A percentile compares a stretch with the other conserved stretches of the same genome.
Conservation (phyloP, 2,888 invertebrate genomes). For the Sinelater perroti region DNA sequence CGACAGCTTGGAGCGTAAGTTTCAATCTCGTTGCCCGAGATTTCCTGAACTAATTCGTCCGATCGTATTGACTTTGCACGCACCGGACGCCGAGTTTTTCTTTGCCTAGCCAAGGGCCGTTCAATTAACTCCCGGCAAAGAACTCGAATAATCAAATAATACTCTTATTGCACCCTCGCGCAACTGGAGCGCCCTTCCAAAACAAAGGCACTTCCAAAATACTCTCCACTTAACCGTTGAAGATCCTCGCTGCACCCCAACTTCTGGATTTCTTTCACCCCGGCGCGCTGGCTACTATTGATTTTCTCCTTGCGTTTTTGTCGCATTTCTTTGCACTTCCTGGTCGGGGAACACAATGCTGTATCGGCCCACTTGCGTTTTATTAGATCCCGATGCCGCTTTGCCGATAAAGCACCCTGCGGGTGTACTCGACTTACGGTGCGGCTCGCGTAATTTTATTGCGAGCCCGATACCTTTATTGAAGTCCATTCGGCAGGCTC, state of each 20-base stretch:
- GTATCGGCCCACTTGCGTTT: slow-evolving; percentile 22
- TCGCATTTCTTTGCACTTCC: slow-evolving; percentile 26
- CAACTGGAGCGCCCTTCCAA: slow-evolving; percentile 8
- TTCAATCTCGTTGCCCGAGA: slow-evolving; percentile 28
- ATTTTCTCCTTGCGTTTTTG: slow-evolving; percentile 26
- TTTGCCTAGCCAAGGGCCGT: not conserved
- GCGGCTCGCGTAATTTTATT: slow-evolving; percentile 29
- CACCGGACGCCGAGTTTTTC: too few species aligned
- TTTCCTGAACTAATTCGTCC: slow-evolving; percentile 5
- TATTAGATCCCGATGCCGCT: slow-evolving; percentile 22
- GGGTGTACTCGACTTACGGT: slow-evolving; percentile 19
- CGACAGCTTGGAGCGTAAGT: slow-evolving; percentile 76
- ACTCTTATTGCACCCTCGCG: slow-evolving; percentile 17
- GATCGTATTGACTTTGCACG: slow-evolving; percentile 4
- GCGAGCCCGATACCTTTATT: slow-evolving; percentile 22
- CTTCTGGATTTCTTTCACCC: slow-evolving; percentile 21
- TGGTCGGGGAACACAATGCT: slow-evolving; percentile 17
- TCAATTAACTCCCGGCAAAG: slow-evolving; percentile 6
- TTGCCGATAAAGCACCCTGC: slow-evolving; percentile 19
- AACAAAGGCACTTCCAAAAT: slow-evolving; percentile 22
- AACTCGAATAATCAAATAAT: slow-evolving; percentile 17
- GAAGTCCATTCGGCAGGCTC: slow-evolving; percentile 22
- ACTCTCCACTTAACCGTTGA: slow-evolving; percentile 23
- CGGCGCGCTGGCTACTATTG: slow-evolving; percentile 18
- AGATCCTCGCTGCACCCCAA: slow-evolving; percentile 20